These are phyloP conservation scores for Drosophila kurseongensis DNA, from an alignment of 1,140 invertebrate genomes.

Conservation along the genomic window DNA sequence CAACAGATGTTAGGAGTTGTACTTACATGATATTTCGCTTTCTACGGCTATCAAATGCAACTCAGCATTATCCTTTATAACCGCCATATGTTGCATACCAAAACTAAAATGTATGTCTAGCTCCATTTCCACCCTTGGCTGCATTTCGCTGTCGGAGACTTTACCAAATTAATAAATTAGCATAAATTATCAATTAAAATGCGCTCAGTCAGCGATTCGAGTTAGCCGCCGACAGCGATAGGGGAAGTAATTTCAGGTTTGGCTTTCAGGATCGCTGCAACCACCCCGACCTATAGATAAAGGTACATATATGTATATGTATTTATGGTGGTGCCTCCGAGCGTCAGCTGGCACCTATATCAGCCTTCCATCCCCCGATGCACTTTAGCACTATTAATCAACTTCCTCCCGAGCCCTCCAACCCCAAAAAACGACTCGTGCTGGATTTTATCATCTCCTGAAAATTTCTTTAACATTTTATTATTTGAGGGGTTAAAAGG, in stretches of 20 bases:
- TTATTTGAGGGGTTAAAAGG: neutral
- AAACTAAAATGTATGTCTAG: neutral
- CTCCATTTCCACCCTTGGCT: slow-evolving; percentile 28
- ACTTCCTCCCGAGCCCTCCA: slow-evolving; percentile 13
- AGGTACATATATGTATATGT: neutral
- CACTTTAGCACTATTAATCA: slow-evolving; percentile 35
- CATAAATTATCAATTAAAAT: slow-evolving; percentile 77
- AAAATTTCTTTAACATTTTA: neutral
- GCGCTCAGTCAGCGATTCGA: slow-evolving; percentile 49
- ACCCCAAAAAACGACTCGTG: slow-evolving; percentile 3
- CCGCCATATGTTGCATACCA: slow-evolving; percentile 25
- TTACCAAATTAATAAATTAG: slow-evolving; percentile 68
- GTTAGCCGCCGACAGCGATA: slow-evolving; percentile 5
- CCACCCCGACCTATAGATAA: slow-evolving; percentile 9
- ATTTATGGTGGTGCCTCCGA: slow-evolving; percentile 2
- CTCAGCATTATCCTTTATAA: slow-evolving; percentile 25
- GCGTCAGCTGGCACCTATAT: slow-evolving; percentile 32
- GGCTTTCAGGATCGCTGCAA: slow-evolving; percentile 26
- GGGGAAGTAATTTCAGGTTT: slow-evolving; percentile 13
- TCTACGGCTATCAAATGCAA: slow-evolving; percentile 15
- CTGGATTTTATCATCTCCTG: slow-evolving; percentile 7
- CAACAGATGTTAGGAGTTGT: slow-evolving; percentile 4
- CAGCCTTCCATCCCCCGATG: slow-evolving; percentile 18
- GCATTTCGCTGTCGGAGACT: slow-evolving; percentile 5
- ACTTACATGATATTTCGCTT: slow-evolving; percentile 6